A percentile compares a stretch with the other conserved stretches of the same genome.
phyloP scores from a whole-genome alignment of 2,113 vertebrate genomes.

The Centrocercus urophasianus region DNA sequence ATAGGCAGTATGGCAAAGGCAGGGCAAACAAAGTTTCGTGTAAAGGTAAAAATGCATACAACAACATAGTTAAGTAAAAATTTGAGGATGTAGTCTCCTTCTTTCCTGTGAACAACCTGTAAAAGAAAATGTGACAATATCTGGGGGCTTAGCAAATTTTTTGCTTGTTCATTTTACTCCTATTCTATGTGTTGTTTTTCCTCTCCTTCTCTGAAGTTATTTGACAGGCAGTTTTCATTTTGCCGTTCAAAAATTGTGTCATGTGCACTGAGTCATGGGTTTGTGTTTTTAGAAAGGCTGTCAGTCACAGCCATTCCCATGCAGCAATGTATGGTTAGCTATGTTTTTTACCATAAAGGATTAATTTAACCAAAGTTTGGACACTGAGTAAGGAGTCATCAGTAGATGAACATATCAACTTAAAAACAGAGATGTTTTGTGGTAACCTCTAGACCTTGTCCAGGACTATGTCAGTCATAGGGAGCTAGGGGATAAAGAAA shows the following conservation, averaged over 20 bases:
- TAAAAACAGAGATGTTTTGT: neutral
- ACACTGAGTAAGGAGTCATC: neutral
- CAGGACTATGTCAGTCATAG: neutral
- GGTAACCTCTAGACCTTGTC: neutral
- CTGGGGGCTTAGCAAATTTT: neutral
- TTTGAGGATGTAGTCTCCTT: neutral
- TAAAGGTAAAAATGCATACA: neutral
- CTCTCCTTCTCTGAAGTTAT: neutral
- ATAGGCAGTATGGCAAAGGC: neutral
- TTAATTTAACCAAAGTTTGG: constrained; percentile 48
- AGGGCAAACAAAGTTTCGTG: neutral
- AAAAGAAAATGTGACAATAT: neutral
- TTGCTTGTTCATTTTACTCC: neutral
- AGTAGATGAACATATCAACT: neutral
- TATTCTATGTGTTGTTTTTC: neutral
- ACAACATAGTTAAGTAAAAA: neutral
- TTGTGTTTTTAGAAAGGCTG: constrained; percentile 39
- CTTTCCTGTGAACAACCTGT: neutral
- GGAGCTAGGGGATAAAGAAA: neutral
- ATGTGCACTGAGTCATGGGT: constrained; percentile 32
- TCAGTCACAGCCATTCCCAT: constrained; percentile 45
- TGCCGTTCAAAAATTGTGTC: neutral
- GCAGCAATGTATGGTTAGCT: constrained; percentile 24
- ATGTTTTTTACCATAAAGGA: constrained; percentile 16
- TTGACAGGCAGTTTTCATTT: constrained; percentile 36